Evolutionary conservation across 2,888 invertebrate genomes (phyloP).

Genomic region (Tenthredo amoena): DNA sequence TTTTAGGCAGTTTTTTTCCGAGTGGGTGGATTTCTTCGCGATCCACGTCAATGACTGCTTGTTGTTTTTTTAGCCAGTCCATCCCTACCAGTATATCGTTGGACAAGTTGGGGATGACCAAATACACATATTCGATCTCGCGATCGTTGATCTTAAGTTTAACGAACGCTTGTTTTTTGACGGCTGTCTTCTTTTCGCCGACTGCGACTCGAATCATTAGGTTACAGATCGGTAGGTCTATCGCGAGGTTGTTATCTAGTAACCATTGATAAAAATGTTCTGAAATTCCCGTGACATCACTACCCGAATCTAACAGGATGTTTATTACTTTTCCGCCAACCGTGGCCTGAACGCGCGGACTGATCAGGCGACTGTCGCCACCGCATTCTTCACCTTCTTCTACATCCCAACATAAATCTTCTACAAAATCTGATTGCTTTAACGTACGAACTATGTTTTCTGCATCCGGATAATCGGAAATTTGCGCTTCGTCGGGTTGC

Average conservation of each 20-base stretch:
- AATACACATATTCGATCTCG: constrained; percentile 31
- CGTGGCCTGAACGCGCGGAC: constrained; percentile 52
- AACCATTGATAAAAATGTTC: constrained; percentile 55
- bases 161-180: constrained; percentile 54
- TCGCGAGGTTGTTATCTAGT: constrained; percentile 22
- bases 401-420: constrained; percentile 4
- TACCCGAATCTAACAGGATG: constrained; percentile 58
- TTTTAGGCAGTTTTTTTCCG: not conserved
- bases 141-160: constrained; percentile 49
- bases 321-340: constrained; percentile 42
- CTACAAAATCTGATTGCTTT: not conserved
- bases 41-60: constrained; percentile 40
- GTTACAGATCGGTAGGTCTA: constrained; percentile 54
- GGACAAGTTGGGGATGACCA: constrained; percentile 45
- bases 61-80: constrained; percentile 52
- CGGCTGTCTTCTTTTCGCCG: constrained; percentile 53
- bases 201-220: constrained; percentile 53
- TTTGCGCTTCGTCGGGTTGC: not conserved
- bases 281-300: constrained; percentile 58
- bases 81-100: constrained; percentile 52
- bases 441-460: not conserved
- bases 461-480: not conserved
- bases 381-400: constrained; percentile 15
- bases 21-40: not conserved
- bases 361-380: constrained; percentile 4